Evolutionary conservation across 2,113 vertebrate genomes (phyloP).

Genomic region (Madoqua kirkii): DNA sequence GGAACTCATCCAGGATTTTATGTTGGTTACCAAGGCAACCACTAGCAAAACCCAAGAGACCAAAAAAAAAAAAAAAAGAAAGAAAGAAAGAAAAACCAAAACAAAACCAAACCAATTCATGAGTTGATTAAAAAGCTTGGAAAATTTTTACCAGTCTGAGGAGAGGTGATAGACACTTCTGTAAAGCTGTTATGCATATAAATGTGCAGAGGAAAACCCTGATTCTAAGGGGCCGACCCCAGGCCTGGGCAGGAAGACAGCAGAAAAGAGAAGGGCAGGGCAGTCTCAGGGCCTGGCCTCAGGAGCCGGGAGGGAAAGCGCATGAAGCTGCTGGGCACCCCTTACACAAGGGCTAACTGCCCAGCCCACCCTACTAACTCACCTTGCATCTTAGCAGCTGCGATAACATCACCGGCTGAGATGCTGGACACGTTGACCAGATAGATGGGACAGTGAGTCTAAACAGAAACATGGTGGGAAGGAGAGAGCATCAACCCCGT

Average conservation of each 20-base stretch:
- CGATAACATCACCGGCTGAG: constrained; percentile 93
- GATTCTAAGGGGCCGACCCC: neutral
- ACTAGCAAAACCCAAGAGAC: neutral
- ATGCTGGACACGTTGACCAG: constrained; percentile 96
- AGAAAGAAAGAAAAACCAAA: neutral
- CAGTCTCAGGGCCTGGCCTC: neutral
- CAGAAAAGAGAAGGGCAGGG: neutral
- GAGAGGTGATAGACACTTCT: neutral
- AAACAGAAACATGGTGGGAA: neutral
- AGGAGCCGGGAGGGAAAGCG: rapidly evolving
- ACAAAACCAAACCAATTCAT: neutral
- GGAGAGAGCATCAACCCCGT: neutral
- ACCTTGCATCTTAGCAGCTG: constrained; percentile 97
- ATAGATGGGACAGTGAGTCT: constrained; percentile 96
- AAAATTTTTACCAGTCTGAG: neutral
- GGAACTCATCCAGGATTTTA: constrained; percentile 24
- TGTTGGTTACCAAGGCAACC: neutral
- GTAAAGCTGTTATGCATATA: neutral
- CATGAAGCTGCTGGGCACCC: rapidly evolving
- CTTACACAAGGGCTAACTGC: rapidly evolving
- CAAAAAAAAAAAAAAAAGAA: neutral
- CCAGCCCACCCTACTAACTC: constrained; percentile 15
- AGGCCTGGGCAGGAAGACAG: neutral
- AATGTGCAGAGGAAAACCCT: neutral
- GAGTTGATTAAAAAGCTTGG: constrained; percentile 1